Evolutionary conservation across 2,888 invertebrate genomes (phyloP), one percentile per base, ranked within the genome.

Genomic region (Ephialtes manifestator): DNA sequence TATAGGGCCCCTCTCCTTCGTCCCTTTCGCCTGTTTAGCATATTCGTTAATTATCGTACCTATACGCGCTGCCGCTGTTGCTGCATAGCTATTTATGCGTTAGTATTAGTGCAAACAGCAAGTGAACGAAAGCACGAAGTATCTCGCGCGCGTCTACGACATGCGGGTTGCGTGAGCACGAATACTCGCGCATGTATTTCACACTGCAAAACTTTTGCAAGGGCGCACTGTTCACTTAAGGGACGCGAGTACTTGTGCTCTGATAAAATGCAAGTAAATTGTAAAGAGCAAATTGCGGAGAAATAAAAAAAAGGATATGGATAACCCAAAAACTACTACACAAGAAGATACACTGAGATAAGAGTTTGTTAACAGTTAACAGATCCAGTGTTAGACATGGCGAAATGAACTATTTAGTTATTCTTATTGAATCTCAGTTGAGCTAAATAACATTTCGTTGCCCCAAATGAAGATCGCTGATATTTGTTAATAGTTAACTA

Each of bases 21-120:
- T 88, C 89, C 89, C 88, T 88, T 89, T 91, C 89, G 86, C 87
- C 90, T 89, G 90, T 90, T 92, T 92, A 92, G 90, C 92, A 92
- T 92, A 92, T 92, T 91, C 89, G 90, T 92, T 92, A 92, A 92
- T 92, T 93, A 92, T 91, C 90, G 88, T 89, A 87, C 84, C 70
- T 55, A 79, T 83, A 86, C 65, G 67, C 70, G 53, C 39, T 43
- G 48, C 74, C 51, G n/a, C n/a, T 76, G 24, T 43, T 74, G 48
- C 51, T 35, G 67, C 70, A 60, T 60, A 71, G 60, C 53, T 84
- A 71, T 76, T 86, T 74, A 82, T 80, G 76, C 84, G 63, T 58
- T 67, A 77, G 51, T 77, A 81, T 84, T 72, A 68, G 60, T 46
- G 80, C 68, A 83, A 55, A 7, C 39, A 18, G 35, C 43, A 39